Conservation (phyloP, 2,888 invertebrate species). For the Drosophila nr. perissopoda region DNA sequence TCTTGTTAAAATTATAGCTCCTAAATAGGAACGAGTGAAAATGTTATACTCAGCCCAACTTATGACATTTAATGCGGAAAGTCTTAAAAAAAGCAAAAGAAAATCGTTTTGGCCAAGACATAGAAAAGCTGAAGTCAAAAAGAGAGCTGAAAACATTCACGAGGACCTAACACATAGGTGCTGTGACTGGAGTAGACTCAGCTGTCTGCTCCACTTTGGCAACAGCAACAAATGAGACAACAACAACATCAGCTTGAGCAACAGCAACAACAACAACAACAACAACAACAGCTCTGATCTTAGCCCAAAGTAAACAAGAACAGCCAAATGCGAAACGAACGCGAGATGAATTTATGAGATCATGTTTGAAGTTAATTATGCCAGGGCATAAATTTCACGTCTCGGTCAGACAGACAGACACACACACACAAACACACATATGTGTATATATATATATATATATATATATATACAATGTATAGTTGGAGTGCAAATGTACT, state of each 20-base stretch:
- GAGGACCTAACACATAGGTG: not conserved
- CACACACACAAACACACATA: slow-evolving; percentile 8
- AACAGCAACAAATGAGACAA: slow-evolving; percentile 9
- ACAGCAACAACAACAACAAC: slow-evolving; percentile 12
- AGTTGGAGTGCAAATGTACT: slow-evolving; percentile 32
- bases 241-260: slow-evolving; percentile 20
- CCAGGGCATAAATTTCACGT: slow-evolving; percentile 74
- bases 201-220: slow-evolving; percentile 70
- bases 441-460: not conserved
- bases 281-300: slow-evolving; percentile 33
- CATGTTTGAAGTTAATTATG: slow-evolving; percentile 82
- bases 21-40: not conserved
- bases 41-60: not conserved
- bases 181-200: slow-evolving; percentile 58
- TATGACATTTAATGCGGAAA: not conserved
- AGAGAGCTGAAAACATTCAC: not conserved
- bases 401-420: slow-evolving; percentile 39
- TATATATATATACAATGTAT: not conserved
- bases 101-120: not conserved
- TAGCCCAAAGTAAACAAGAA: slow-evolving; percentile 67
- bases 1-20: not conserved
- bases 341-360: slow-evolving; percentile 81
- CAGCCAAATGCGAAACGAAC: slow-evolving; percentile 56
- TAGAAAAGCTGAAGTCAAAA: not conserved
- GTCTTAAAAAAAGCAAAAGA: no score